Evolutionary conservation across 2,888 invertebrate genomes (phyloP), one percentile per base, ranked within the genome.

Genomic region (Pseudanteris insignis): DNA sequence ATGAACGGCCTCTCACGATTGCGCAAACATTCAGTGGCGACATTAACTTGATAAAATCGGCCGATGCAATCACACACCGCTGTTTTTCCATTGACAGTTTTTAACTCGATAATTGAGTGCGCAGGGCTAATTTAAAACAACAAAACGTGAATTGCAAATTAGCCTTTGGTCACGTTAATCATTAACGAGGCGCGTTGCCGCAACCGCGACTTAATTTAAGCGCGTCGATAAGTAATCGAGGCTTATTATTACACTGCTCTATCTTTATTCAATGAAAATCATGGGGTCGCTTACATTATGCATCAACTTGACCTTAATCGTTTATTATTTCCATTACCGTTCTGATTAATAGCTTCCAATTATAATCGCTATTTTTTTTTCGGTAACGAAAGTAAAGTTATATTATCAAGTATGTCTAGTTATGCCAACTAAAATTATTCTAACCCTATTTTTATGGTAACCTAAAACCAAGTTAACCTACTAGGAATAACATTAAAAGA

Each of bases 191-290:
- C 38, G 12, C 24, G 24, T 43, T 43, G 24, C 12, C 15, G 21
- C 43, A 43, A 32, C 21, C 10, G 13, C 8, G 28, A 29, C 28
- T 25, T 26, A 46, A 46, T 34, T 34, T 8, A 46, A 25, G 11
- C 28, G 8, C 18, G 28, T 5, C 29, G 41, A 51, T 29, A 41
- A 34, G 28, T 11, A 38, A 13, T 50, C 32, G 25, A 15, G 10
- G 10, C 4, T 18, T 18, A 18, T 18, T 18, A 18, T 18, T 18
- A 18, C 18, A 3, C 18, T 6, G 18, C 18, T 18, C 18, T 34
- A 11, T 51, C 12, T 26, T 41, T 41, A 28, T 33, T 41, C 44
- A 44, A 44, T 30, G 29, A 30, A 30, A 30, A 18, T 18, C 18
- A 18, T 18, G 18, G 18, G 18, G 29, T 29, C 29, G 29, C 18